Evolutionary conservation across 2,888 invertebrate species (phyloP).

Genomic region (Omphaloscelis lunosa): DNA sequence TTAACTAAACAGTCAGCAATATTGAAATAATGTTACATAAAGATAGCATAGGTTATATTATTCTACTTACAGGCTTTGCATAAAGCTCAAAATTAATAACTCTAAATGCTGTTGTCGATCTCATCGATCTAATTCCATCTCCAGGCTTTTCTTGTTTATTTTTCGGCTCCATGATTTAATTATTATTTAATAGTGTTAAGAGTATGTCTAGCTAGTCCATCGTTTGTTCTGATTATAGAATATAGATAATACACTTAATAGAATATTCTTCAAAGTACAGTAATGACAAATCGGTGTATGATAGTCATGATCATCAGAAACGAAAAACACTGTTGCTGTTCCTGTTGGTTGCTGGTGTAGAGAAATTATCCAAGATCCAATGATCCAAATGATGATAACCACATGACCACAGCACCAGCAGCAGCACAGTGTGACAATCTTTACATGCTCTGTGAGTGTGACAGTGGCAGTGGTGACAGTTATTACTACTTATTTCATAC

Average conservation of each 20-base stretch:
- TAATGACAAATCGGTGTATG: neutral
- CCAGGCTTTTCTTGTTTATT: constrained; percentile 90
- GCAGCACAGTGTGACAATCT: too few species aligned
- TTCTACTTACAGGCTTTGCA: constrained; percentile 95
- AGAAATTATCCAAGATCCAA: too few species aligned
- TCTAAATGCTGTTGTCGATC: constrained; percentile 94
- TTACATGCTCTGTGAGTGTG: too few species aligned
- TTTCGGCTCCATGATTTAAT: constrained; percentile 43
- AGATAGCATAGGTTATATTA: constrained; percentile 25
- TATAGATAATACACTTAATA: too few species aligned
- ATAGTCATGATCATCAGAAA: neutral
- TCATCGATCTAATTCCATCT: constrained; percentile 94
- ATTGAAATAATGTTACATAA: constrained; percentile 44
- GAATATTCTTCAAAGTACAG: constrained; percentile 10
- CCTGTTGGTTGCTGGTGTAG: too few species aligned
- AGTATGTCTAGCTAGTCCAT: constrained; percentile 22
- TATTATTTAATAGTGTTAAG: neutral
- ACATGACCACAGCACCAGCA: too few species aligned
- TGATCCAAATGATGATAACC: too few species aligned
- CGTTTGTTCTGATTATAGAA: neutral
- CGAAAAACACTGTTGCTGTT: neutral
- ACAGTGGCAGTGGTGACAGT: too few species aligned
- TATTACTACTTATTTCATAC: too few species aligned
- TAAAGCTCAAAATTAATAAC: constrained; percentile 97
- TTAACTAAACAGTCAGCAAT: neutral